These are phyloP conservation scores for Anabas testudineus DNA, from an alignment of 2,797 vertebrate species.

Conservation along the genomic window DNA sequence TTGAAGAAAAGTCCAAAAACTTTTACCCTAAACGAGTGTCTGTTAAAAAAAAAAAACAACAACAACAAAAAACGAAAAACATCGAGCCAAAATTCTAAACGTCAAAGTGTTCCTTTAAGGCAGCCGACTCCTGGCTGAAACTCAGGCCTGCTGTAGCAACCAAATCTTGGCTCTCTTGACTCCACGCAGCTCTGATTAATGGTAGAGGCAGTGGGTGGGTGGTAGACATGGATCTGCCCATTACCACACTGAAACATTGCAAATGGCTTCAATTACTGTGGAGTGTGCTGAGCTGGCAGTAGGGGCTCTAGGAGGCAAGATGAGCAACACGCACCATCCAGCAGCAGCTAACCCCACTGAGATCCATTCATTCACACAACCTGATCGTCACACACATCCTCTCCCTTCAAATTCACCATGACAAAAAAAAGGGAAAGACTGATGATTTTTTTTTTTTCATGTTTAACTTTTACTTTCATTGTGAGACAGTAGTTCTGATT, in stretches of 20 bases:
- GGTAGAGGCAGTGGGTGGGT: slow-evolving; percentile 87
- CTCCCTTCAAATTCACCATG: slow-evolving; percentile 33
- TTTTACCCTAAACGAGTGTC: slow-evolving; percentile 37
- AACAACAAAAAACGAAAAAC: background rate
- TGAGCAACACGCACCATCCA: slow-evolving; percentile 77
- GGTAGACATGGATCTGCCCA: slow-evolving; percentile 87
- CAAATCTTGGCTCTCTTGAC: slow-evolving; percentile 80
- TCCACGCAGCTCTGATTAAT: slow-evolving; percentile 87
- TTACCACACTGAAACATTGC: slow-evolving; percentile 88
- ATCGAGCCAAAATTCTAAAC: slow-evolving; percentile 59
- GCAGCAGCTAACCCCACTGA: slow-evolving; percentile 69
- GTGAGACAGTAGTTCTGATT: slow-evolving; percentile 13
- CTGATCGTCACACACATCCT: slow-evolving; percentile 40
- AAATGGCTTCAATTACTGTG: slow-evolving; percentile 90
- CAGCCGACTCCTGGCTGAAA: slow-evolving; percentile 77
- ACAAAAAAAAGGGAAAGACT: background rate
- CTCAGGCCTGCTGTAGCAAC: slow-evolving; percentile 78
- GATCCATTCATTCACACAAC: slow-evolving; percentile 71
- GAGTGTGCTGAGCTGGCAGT: slow-evolving; percentile 88
- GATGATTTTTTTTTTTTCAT: slow-evolving; percentile 23
- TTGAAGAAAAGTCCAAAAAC: slow-evolving; percentile 45
- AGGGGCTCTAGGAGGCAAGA: slow-evolving; percentile 75
- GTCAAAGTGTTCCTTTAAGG: slow-evolving; percentile 77
- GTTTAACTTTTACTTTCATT: slow-evolving; percentile 6
- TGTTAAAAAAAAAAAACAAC: slow-evolving; percentile 5